Conservation (phyloP, 30 jellyfish, hydroid and myxozoan species). For the Cassiopea xamachana region DNA sequence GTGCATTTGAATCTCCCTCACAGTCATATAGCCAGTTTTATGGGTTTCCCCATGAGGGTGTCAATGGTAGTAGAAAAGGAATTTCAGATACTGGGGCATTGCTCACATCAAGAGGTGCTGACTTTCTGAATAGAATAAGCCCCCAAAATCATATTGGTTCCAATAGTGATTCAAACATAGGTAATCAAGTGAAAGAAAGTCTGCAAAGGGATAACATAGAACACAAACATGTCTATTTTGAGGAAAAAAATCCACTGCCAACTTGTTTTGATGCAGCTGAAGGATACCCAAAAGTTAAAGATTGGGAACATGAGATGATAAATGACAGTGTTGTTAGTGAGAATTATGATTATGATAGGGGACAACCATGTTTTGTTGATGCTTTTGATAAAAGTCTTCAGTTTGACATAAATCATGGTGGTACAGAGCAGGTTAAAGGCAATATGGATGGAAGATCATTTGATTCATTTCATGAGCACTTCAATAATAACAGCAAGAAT, state of each 20-base stretch:
- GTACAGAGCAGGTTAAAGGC: background rate
- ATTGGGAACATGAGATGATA: background rate
- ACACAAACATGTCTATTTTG: background rate
- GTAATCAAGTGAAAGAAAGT: background rate
- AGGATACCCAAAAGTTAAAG: background rate
- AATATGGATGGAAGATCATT: background rate
- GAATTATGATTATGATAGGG: background rate
- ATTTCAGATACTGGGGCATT: conserved; percentile 22
- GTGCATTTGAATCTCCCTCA: conserved; percentile 18
- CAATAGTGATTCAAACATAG: background rate
- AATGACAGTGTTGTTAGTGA: background rate
- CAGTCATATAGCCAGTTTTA: conserved; percentile 27
- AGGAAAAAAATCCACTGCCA: background rate
- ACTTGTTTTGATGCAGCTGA: background rate
- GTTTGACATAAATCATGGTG: background rate
- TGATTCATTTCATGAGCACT: conserved; percentile 48
- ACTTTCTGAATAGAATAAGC: conserved; percentile 32
- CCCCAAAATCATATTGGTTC: background rate
- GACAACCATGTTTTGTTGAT: background rate
- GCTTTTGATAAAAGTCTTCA: background rate
- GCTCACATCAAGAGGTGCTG: conserved; percentile 60
- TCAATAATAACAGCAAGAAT: conserved; percentile 7
- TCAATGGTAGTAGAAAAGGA: background rate
- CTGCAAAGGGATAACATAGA: background rate
- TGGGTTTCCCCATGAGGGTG: background rate